These are phyloP conservation scores for Ophthalmolycus amberensis DNA, from an alignment of 2,113 vertebrate species.

Conservation along the genomic window DNA sequence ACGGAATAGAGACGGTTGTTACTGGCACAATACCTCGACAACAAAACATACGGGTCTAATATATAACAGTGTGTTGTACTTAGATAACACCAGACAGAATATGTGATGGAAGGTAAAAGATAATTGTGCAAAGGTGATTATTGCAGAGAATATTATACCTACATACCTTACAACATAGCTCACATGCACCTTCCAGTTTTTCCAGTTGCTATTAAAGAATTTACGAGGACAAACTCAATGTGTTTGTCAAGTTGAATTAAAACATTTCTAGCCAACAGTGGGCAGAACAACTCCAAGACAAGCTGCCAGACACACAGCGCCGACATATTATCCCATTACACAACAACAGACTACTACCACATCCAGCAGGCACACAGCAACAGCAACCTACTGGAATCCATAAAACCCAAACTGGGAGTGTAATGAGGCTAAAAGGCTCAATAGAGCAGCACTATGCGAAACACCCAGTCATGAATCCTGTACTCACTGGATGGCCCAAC, in stretches of 20 bases:
- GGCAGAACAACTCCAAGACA: background rate
- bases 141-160: background rate
- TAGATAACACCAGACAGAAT: constrained; percentile 3
- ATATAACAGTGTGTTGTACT: background rate
- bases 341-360: background rate
- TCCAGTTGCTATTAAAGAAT: background rate
- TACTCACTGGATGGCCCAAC: background rate
- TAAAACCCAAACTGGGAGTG: constrained; percentile 21
- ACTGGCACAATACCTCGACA: constrained; percentile 12
- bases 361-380: background rate
- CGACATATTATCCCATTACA: constrained; percentile 9
- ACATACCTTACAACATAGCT: background rate
- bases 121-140: background rate
- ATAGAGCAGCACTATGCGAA: background rate
- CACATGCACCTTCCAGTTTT: background rate
- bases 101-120: background rate
- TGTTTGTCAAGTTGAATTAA: background rate
- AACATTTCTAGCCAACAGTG: background rate
- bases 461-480: background rate
- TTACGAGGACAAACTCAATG: background rate
- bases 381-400: constrained; percentile 1
- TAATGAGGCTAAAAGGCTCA: constrained; percentile 15
- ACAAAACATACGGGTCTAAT: constrained; percentile 7
- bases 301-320: constrained; percentile 3
- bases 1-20: constrained; percentile 17